Percentiles rank a stretch among this genome's conserved stretches.
Conservation (phyloP, 2,888 invertebrate genomes). For the Subacronicta megacephala region DNA sequence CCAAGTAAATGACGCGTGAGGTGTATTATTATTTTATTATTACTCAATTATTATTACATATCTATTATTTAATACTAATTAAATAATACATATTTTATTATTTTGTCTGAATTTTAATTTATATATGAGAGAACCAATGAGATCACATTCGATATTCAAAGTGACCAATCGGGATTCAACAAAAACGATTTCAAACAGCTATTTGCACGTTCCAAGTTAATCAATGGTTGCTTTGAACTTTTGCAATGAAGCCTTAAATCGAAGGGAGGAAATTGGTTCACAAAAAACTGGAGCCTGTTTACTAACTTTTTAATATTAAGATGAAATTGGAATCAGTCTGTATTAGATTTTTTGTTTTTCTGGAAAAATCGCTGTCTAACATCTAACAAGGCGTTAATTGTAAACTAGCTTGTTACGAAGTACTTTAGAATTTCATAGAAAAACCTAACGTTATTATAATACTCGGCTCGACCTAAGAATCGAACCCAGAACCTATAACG, state of each 20-base stretch:
- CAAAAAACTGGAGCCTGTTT: conserved; percentile 47
- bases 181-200: conserved; percentile 53
- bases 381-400: background rate
- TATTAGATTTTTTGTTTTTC: conserved; percentile 21
- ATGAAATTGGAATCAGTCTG: conserved; percentile 44
- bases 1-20: too few relatives aligned
- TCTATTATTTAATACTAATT: too few relatives aligned
- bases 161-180: conserved; percentile 51
- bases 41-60: too few relatives aligned
- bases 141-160: conserved; percentile 43
- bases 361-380: background rate
- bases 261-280: conserved; percentile 57
- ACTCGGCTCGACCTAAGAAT: too few relatives aligned
- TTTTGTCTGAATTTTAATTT: too few relatives aligned
- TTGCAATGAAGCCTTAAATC: conserved; percentile 51
- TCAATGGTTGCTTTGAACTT: conserved; percentile 58
- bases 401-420: background rate
- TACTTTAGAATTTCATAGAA: too few relatives aligned
- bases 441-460: too few relatives aligned
- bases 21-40: too few relatives aligned
- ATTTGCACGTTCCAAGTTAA: conserved; percentile 61
- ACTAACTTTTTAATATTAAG: conserved; percentile 60
- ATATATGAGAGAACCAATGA: conserved; percentile 41
- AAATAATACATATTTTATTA: too few relatives aligned
- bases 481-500: too few relatives aligned